phyloP scores from a whole-genome alignment of 2,797 vertebrate genomes.

The Silurus aristotelis region DNA sequence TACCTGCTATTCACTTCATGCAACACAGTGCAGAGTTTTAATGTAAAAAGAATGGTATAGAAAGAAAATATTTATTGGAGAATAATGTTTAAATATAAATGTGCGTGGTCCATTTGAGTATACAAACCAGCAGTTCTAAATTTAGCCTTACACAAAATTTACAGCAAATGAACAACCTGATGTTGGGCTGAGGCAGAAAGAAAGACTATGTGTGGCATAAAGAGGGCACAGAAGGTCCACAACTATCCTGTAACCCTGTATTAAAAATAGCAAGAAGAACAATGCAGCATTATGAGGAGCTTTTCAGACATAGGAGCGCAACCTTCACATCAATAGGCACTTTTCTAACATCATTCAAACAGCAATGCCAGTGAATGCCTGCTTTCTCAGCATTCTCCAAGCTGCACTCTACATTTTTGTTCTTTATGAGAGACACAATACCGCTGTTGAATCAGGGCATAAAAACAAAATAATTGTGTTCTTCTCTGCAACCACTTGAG shows the following conservation, averaged over 20 bases:
- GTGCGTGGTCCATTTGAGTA: background rate
- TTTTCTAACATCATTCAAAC: conserved; percentile 15
- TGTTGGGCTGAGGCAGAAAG: background rate
- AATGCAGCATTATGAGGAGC: conserved; percentile 14
- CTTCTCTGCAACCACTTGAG: conserved; percentile 51
- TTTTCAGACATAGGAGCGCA: conserved; percentile 21
- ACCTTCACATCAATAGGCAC: conserved; percentile 42
- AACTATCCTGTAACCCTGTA: conserved; percentile 20
- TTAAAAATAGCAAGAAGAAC: conserved; percentile 39
- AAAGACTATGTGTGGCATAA: background rate
- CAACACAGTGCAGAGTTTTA: background rate
- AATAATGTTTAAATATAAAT: background rate
- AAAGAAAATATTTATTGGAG: background rate
- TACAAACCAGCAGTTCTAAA: background rate
- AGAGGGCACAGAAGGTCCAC: background rate
- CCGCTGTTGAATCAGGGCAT: conserved; percentile 23
- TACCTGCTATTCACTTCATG: background rate
- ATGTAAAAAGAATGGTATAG: background rate
- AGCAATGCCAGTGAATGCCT: conserved; percentile 19
- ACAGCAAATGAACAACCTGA: conserved; percentile 5
- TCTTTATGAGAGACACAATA: conserved; percentile 31
- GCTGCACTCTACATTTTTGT: conserved; percentile 31
- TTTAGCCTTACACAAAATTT: background rate
- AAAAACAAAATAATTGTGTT: conserved; percentile 33
- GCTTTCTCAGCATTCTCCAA: conserved; percentile 39